A percentile compares a stretch with the other conserved stretches of the same genome.
Evolutionary conservation across 2,113 vertebrate species (phyloP).

Genomic region (Oryzias javanicus): DNA sequence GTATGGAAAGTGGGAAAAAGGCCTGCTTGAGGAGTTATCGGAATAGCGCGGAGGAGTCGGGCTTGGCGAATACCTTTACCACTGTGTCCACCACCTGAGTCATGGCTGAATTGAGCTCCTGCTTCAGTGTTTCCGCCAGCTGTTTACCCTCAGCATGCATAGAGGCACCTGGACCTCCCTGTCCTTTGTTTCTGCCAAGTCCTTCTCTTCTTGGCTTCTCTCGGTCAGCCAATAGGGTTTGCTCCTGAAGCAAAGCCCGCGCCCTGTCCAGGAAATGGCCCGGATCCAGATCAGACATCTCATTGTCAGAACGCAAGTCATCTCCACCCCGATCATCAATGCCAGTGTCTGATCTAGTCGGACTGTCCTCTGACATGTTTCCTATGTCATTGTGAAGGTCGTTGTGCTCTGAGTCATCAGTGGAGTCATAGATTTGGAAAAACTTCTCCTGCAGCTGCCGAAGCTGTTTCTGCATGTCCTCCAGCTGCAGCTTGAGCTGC

Average conservation of each 20-base stretch:
- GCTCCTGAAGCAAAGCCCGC: slow-evolving; percentile 87
- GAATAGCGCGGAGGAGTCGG: slow-evolving; percentile 90
- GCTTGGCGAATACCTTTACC: slow-evolving; percentile 95
- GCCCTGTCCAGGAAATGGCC: slow-evolving; percentile 92
- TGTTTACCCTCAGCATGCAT: slow-evolving; percentile 94
- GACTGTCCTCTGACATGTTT: slow-evolving; percentile 96
- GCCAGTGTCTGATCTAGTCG: slow-evolving; percentile 83
- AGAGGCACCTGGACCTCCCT: slow-evolving; percentile 77
- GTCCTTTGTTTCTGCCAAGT: slow-evolving; percentile 82
- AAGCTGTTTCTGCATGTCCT: slow-evolving; percentile 99
- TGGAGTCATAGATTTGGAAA: slow-evolving; percentile 99
- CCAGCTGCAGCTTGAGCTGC: slow-evolving; percentile 98
- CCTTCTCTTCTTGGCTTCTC: slow-evolving; percentile 87
- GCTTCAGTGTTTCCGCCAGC: slow-evolving; percentile 94
- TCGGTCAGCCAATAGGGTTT: slow-evolving; percentile 81
- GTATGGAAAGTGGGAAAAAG: slow-evolving; percentile 91
- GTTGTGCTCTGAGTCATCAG: slow-evolving; percentile 95
- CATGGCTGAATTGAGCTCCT: slow-evolving; percentile 98
- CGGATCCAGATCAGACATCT: slow-evolving; percentile 91
- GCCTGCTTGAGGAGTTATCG: no score
- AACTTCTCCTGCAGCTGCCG: slow-evolving; percentile 99
- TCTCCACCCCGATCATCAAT: slow-evolving; percentile 63
- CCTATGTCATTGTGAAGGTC: slow-evolving; percentile 83
- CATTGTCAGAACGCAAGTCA: slow-evolving; percentile 86
- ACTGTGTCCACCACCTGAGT: slow-evolving; percentile 98